Conservation (phyloP, 2,113 vertebrate genomes). For the Lepidothrix coronata region DNA sequence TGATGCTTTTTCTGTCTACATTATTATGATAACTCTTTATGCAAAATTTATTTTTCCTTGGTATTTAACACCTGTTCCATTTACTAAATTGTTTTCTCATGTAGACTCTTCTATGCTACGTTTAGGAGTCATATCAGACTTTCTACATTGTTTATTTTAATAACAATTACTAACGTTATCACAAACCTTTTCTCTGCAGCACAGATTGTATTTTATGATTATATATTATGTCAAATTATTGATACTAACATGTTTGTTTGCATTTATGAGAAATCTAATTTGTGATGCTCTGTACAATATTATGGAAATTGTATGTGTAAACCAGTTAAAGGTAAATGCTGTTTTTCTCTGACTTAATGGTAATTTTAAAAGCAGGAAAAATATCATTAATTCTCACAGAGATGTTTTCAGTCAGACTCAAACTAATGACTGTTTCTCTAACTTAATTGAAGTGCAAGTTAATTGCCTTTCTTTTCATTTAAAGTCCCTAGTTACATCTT, state of each 20-base stretch:
- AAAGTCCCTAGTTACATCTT: neutral
- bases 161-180: neutral
- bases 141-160: neutral
- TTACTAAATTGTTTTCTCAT: neutral
- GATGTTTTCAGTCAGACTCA: constrained; percentile 7
- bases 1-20: neutral
- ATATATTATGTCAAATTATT: neutral
- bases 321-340: neutral
- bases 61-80: neutral
- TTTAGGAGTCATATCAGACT: neutral
- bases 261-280: neutral
- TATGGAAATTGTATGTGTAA: neutral
- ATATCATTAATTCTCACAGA: neutral
- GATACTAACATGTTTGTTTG: neutral
- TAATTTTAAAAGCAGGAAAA: neutral
- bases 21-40: neutral
- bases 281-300: neutral
- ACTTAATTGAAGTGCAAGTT: neutral
- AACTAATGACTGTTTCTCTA: neutral
- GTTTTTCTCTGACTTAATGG: neutral
- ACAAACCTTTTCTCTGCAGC: neutral
- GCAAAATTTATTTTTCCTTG: neutral
- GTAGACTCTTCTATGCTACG: neutral
- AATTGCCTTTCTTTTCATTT: neutral
- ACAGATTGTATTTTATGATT: neutral